Evolutionary conservation across 2,797 vertebrate species (phyloP).

Genomic region (Anguilla marmorata): DNA sequence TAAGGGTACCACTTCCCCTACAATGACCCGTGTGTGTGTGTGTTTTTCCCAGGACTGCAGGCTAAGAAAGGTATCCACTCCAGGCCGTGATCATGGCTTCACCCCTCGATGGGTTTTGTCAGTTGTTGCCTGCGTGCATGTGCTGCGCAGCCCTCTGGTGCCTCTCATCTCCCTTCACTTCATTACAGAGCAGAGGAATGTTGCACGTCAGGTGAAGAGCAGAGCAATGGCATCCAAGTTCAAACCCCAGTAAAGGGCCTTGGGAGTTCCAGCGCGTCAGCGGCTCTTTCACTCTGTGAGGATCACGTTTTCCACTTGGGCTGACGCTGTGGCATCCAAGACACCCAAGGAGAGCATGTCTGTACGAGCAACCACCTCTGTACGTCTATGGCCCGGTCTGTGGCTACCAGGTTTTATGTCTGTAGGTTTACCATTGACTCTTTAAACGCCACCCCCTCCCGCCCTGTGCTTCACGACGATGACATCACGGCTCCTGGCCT

Average conservation of each 20-base stretch:
- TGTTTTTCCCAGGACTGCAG: conserved; percentile 20
- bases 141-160: conserved; percentile 21
- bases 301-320: background rate
- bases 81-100: conserved; percentile 24
- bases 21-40: background rate
- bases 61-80: conserved; percentile 25
- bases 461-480: background rate
- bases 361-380: background rate
- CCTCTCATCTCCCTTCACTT: background rate
- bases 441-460: background rate
- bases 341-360: background rate
- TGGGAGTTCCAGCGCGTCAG: background rate
- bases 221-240: conserved; percentile 9
- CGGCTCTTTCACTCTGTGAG: background rate
- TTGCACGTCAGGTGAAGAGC: conserved; percentile 20
- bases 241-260: background rate
- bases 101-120: conserved; percentile 29
- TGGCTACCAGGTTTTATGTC: background rate
- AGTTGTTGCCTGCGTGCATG: conserved; percentile 28
- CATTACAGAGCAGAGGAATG: conserved; percentile 4
- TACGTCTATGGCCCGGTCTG: background rate
- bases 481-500: background rate
- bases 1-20: background rate
- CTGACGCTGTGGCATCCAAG: background rate
- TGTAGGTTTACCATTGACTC: background rate